These are phyloP conservation scores for Synergus gifuensis DNA, from an alignment of 2,888 invertebrate species.

Conservation along the genomic window DNA sequence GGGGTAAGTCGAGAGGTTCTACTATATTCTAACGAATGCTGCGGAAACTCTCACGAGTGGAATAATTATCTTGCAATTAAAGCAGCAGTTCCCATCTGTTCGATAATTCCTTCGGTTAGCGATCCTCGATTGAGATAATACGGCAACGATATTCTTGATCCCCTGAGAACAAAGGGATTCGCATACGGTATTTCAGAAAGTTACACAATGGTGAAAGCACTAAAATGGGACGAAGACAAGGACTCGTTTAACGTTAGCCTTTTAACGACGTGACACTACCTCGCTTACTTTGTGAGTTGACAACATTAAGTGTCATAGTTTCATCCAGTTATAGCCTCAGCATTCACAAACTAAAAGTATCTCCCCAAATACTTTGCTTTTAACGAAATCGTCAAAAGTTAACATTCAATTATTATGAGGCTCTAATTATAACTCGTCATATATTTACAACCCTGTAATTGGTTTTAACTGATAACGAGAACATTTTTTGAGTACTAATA, in stretches of 20 bases:
- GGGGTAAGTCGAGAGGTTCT: not conserved
- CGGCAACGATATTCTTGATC: constrained; percentile 35
- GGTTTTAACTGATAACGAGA: too few species aligned
- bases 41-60: constrained; percentile 34
- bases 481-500: too few species aligned
- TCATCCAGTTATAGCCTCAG: not conserved
- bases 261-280: not conserved
- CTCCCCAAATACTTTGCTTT: not conserved
- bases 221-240: constrained; percentile 24
- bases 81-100: constrained; percentile 34
- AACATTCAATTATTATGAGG: too few species aligned
- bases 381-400: not conserved
- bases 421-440: too few species aligned
- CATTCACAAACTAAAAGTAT: not conserved
- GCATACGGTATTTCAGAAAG: constrained; percentile 19
- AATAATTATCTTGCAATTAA: constrained; percentile 40
- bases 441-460: not conserved
- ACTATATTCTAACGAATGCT: constrained; percentile 27
- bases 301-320: constrained; percentile 4
- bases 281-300: not conserved
- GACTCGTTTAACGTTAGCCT: constrained; percentile 30
- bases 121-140: constrained; percentile 40
- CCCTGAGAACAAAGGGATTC: constrained; percentile 21
- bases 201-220: constrained; percentile 29
- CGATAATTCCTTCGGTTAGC: constrained; percentile 40